Evolutionary conservation across 2,113 vertebrate species (phyloP), one percentile per base, ranked within the genome.

Genomic region (Polypterus bichir): DNA sequence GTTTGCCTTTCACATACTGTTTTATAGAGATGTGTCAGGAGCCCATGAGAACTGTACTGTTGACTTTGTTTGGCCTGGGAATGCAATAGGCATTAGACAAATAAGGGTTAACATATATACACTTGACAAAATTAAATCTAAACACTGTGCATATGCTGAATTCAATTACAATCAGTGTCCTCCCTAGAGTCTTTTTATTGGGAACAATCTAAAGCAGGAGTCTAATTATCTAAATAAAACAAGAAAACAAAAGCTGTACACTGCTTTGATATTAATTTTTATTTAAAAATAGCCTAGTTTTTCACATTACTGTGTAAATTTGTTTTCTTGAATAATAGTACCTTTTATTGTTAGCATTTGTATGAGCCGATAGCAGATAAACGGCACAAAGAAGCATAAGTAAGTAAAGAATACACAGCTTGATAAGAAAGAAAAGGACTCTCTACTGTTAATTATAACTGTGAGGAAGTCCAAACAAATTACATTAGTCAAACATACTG

Each of bases 141-240:
- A 85, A 75, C 68, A 77, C 71, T 77, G 78, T 82, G 62, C 71
- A 69, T 76, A 70, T 79, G 73, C 82, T 81, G 74, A 80, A 77
- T 81, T 82, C 81, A 80, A 77, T 82, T 83, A 77, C 76, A 73
- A 65, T 62, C 65, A 70, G 2, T 67, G 70, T 72, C 67, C 68
- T 62, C 59, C 65, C 63, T 59, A 70, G 72, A 80, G 76, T 71
- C 75, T 67, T 76, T 81, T 73, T 81, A 64, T 84, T 82, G 80
- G 77, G 83, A 80, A 75, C 66, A 73, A 73, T 70, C 65, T 62
- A 72, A 68, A 70, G 72, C 78, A 62, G 71, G 68, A 68, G 69
- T 71, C 81, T 87, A 84, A 88, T 89, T 89, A 88, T 80, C 72
- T 77, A 85, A 84, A 76, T 74, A 83, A 83, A 82, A 80, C 73